Evolutionary conservation across 2,888 invertebrate genomes (phyloP).

Genomic region (Eilema depressum): DNA sequence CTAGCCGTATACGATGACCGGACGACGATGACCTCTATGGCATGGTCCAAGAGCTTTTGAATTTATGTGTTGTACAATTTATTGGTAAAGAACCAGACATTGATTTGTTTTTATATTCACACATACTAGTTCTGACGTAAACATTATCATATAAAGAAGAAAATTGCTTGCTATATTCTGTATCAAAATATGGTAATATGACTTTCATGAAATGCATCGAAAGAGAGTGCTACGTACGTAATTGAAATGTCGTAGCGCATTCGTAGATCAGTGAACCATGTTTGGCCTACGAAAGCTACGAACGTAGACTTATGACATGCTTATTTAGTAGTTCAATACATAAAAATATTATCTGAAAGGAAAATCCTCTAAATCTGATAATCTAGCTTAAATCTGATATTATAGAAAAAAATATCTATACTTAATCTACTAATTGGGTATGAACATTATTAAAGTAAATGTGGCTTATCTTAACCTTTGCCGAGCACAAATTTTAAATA

Average conservation of each 20-base stretch:
- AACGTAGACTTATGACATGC: not conserved
- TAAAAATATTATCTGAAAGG: not conserved
- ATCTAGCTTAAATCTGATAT: not conserved
- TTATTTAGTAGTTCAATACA: too few species aligned
- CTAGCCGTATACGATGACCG: too few species aligned
- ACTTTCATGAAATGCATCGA: not conserved
- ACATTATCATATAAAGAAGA: not conserved
- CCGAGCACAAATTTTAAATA: too few species aligned
- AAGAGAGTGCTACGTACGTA: not conserved
- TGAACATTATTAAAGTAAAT: too few species aligned
- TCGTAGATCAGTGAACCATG: not conserved
- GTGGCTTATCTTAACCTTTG: too few species aligned
- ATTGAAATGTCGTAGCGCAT: slow-evolving; percentile 7
- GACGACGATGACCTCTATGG: too few species aligned
- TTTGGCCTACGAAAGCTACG: slow-evolving; percentile 6
- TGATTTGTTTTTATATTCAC: too few species aligned
- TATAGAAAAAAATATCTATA: too few species aligned
- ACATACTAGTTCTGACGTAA: not conserved
- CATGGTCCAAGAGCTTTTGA: too few species aligned
- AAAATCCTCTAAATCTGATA: not conserved
- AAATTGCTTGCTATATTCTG: not conserved
- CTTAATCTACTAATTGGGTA: not conserved
- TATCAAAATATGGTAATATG: not conserved
- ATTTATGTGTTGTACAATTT: too few species aligned
- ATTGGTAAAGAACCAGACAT: too few species aligned